A percentile compares a stretch with the other conserved stretches of the same genome.
Evolutionary conservation across 2,113 vertebrate genomes (phyloP).

Genomic region (Synchiropus splendidus): DNA sequence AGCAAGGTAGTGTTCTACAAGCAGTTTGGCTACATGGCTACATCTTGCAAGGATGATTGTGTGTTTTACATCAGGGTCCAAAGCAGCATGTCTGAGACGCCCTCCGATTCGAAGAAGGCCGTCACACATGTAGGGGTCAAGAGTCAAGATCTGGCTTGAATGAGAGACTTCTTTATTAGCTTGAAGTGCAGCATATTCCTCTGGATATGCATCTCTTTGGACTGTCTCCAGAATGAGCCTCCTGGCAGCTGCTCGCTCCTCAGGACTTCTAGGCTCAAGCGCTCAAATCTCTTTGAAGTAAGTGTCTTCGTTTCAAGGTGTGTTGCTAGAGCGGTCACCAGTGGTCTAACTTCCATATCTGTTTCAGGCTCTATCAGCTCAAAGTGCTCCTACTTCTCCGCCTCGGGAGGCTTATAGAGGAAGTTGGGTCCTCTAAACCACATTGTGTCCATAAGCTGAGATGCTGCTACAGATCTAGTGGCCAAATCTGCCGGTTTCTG

Average conservation of each 20-base stretch:
- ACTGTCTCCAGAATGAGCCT: no score
- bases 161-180: no score
- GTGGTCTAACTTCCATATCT: not conserved
- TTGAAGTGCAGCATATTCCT: no score
- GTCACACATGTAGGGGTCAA: not conserved
- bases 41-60: not conserved
- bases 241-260: no score
- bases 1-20: not conserved
- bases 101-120: not conserved
- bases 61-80: not conserved
- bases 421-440: conserved; percentile 13
- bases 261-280: no score
- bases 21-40: not conserved
- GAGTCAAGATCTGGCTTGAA: no score
- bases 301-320: no score
- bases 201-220: no score
- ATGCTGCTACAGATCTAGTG: conserved; percentile 1
- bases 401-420: not conserved
- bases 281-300: no score
- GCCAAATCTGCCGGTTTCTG: conserved; percentile 8
- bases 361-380: conserved; percentile 1
- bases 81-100: not conserved
- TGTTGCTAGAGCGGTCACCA: no score
- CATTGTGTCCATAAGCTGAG: not conserved
- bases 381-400: not conserved